Base-by-base conservation (phyloP, 2,888 invertebrate species). In the Apamea sordens region DNA sequence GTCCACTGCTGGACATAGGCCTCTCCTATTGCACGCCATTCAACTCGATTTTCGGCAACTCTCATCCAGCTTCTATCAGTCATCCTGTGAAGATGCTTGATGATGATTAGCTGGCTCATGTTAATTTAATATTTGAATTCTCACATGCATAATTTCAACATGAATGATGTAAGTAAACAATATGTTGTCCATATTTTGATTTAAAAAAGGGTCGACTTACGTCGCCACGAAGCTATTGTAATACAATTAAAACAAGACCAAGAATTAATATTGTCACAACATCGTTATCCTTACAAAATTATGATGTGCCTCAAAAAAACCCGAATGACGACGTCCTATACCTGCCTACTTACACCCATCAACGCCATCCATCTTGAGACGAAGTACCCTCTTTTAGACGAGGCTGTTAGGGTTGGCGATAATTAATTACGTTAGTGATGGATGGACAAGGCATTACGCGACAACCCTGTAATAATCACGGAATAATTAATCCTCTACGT, bases 371-470 rank as follows among this genome's bases (percentile, higher is more conserved):
- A 75, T 80, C 85, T 80, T 76, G 67, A 76, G 83, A 68, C 64
- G 76, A 72, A 82, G 65, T 53, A 44, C 73, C 53, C 79, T 73
- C 83, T 83, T 85, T 84, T 82, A 71, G 70, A 79, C 44, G 64
- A 68, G 68, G 28, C 77, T 65, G 50, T 85, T 75, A 85, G 73
- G 80, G 83, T 70, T 83, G 77, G 72, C 73, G 18, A 73, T 84
- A 86, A 86, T 86, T 84, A 86, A 86, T 86, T 77, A 78, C 86
- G 8, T 63, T 56, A n/a, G 77, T 86, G 85, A 86, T 86, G 81
- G 85, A 86, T 84, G 86, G 81, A 76, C 80, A 75, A 24, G 80
- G 41, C 28, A 80, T 80, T 83, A 86, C 74, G 80, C 59, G 85
- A 59, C 86, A 81, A 44, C 76, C 76, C 71, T 76, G 76, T 84